A percentile compares a stretch with the other conserved stretches of the same genome.
These are phyloP conservation scores for Tenrec ecaudatus DNA, from an alignment of 2,113 vertebrate genomes.

Conservation along the genomic window DNA sequence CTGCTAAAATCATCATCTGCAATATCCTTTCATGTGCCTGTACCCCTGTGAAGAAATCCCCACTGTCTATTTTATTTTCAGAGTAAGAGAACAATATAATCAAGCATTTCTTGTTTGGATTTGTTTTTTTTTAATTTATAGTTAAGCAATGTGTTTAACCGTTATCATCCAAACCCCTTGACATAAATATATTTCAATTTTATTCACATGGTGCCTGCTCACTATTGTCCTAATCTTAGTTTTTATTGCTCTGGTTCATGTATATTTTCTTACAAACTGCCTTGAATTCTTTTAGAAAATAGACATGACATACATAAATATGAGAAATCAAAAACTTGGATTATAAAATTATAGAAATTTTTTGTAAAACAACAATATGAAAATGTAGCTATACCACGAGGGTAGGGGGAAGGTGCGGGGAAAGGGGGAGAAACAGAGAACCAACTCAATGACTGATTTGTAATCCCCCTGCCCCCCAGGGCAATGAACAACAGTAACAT, in stretches of 20 bases:
- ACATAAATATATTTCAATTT: conserved; percentile 43
- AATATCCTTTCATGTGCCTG: not conserved
- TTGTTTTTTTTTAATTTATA: not conserved
- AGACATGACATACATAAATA: conserved; percentile 32
- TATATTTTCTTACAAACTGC: conserved; percentile 11
- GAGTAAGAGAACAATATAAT: not conserved
- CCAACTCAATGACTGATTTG: too few relatives aligned
- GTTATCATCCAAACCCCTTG: not conserved
- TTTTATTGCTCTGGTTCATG: conserved; percentile 7
- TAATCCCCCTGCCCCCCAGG: too few relatives aligned
- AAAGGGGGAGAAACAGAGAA: too few relatives aligned
- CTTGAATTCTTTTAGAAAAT: conserved; percentile 31
- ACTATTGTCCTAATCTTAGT: conserved; percentile 44
- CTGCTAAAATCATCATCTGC: not conserved
- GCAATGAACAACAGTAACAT: too few relatives aligned
- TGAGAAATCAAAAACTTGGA: too few relatives aligned
- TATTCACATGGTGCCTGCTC: not conserved
- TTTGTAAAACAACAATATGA: too few relatives aligned
- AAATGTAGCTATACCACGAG: too few relatives aligned
- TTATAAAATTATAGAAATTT: too few relatives aligned
- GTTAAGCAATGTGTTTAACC: not conserved
- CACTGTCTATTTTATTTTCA: not conserved
- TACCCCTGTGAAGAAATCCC: not conserved
- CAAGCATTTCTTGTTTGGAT: not conserved
- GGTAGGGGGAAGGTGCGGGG: too few relatives aligned